A percentile compares a stretch with the other conserved stretches of the same genome.
phyloP scores from a whole-genome alignment of 2,113 vertebrate genomes.

The Coreoperca whiteheadi region DNA sequence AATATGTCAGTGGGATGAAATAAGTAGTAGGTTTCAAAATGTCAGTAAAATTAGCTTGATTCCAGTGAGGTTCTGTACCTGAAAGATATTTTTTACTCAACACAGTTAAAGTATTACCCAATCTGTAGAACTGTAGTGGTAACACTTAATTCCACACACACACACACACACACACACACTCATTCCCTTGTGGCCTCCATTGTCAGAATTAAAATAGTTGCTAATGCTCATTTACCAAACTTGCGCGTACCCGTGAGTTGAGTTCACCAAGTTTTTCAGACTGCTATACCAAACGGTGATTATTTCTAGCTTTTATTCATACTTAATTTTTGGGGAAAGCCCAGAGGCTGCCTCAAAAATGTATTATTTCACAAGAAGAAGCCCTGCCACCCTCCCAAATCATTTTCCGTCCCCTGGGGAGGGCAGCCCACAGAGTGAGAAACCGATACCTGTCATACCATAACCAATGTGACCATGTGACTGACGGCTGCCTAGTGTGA shows the following conservation, averaged over 20 bases:
- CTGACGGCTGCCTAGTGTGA: constrained; percentile 47
- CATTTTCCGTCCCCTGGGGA: constrained; percentile 20
- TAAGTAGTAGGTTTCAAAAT: background rate
- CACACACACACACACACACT: too few species aligned
- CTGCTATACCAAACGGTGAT: background rate
- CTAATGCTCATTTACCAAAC: background rate
- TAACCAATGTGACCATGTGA: constrained; percentile 41
- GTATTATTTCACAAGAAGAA: constrained; percentile 31
- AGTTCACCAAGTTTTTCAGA: background rate
- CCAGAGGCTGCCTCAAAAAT: constrained; percentile 27
- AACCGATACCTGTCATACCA: constrained; percentile 46
- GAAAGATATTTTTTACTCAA: background rate
- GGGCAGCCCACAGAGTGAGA: constrained; percentile 44
- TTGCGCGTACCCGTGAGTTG: background rate
- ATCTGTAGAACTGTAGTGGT: background rate
- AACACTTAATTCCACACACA: background rate
- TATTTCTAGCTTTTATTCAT: constrained; percentile 12
- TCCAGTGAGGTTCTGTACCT: background rate
- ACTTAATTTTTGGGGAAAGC: constrained; percentile 18
- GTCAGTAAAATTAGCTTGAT: background rate
- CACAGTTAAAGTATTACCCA: background rate
- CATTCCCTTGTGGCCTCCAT: background rate
- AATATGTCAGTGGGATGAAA: background rate
- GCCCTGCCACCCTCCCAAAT: constrained; percentile 13
- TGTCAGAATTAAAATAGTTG: constrained; percentile 12